Evolutionary conservation across 2,113 vertebrate species (phyloP).

Genomic region (Phalacrocorax aristotelis): DNA sequence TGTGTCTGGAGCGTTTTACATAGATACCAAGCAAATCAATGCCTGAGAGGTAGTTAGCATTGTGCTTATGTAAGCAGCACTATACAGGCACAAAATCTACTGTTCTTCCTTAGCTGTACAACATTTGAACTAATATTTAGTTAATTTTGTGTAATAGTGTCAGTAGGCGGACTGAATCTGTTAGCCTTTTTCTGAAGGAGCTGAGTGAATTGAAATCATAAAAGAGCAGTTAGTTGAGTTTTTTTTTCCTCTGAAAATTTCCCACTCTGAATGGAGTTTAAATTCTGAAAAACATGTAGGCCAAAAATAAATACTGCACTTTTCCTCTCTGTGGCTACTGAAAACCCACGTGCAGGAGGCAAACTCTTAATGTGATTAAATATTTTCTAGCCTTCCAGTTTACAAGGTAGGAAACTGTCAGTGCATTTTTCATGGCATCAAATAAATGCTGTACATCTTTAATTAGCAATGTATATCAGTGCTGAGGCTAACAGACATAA

Average conservation of each 20-base stretch:
- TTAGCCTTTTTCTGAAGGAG: background rate
- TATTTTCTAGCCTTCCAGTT: background rate
- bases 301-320: background rate
- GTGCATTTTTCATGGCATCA: background rate
- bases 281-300: background rate
- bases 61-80: constrained; percentile 40
- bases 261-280: background rate
- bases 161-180: constrained; percentile 23
- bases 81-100: background rate
- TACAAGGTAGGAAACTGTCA: constrained; percentile 14
- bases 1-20: constrained; percentile 55
- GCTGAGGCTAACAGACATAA: background rate
- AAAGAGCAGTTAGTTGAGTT: background rate
- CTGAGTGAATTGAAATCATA: constrained; percentile 1
- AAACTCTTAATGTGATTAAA: constrained; percentile 44
- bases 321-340: background rate
- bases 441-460: background rate
- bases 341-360: background rate
- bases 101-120: background rate
- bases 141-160: constrained; percentile 26
- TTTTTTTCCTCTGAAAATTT: background rate
- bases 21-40: constrained; percentile 57
- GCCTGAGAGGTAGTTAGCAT: constrained; percentile 26
- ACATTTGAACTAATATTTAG: constrained; percentile 15
- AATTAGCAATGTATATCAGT: constrained; percentile 8